Conservation (phyloP, 2,797 vertebrate species). For the Pyrocephalus nanus region DNA sequence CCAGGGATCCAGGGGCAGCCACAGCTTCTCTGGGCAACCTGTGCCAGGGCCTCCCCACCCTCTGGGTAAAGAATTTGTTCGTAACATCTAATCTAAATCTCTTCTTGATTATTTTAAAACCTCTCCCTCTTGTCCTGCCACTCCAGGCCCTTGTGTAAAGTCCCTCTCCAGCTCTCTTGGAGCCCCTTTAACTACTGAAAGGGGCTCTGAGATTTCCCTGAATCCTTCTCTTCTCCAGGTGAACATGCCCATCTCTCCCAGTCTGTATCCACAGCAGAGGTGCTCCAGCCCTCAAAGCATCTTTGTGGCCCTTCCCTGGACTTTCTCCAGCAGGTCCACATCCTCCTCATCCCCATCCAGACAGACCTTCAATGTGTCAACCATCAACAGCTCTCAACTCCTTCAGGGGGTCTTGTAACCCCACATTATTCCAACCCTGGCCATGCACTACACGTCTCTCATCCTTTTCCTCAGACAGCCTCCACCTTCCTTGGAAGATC, state of each 20-base stretch:
- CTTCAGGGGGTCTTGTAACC: background rate
- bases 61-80: fast-evolving
- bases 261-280: background rate
- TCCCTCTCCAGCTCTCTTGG: background rate
- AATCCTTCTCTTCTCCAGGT: fast-evolving
- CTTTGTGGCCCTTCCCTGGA: fast-evolving
- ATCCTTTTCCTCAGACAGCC: background rate
- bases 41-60: fast-evolving
- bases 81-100: background rate
- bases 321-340: fast-evolving
- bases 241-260: background rate
- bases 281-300: background rate
- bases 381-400: background rate
- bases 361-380: background rate
- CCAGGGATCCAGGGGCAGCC: background rate
- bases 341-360: background rate
- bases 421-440: fast-evolving
- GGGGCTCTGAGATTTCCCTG: background rate
- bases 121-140: background rate
- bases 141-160: background rate
- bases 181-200: background rate
- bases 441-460: background rate
- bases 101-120: background rate
- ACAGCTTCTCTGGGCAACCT: fast-evolving
- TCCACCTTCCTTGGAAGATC: background rate